Conservation (phyloP, 2,113 vertebrate species). For the Stegastes partitus region DNA sequence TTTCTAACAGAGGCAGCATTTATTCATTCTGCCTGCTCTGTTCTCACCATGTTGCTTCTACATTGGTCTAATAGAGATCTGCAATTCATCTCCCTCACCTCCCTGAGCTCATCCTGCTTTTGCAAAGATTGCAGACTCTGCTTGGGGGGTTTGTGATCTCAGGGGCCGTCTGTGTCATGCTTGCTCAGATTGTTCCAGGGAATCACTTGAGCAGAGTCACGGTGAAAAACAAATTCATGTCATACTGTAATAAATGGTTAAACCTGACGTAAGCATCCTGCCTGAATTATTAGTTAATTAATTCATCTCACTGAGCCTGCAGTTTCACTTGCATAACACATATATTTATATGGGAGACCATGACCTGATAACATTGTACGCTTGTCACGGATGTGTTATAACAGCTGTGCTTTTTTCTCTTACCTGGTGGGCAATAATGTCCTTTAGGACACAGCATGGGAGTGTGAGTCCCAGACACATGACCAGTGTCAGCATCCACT, state of each 20-base stretch:
- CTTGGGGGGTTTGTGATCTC: not conserved
- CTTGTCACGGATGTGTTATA: slow-evolving; percentile 12
- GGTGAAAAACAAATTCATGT: not conserved
- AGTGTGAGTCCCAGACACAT: slow-evolving; percentile 67
- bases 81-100: no score
- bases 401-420: not conserved
- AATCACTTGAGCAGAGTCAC: no score
- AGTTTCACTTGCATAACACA: slow-evolving; percentile 4
- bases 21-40: no score
- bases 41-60: no score
- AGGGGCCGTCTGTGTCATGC: not conserved
- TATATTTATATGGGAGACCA: slow-evolving; percentile 8
- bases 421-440: slow-evolving; percentile 86
- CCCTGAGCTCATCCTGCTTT: not conserved
- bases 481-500: slow-evolving; percentile 59
- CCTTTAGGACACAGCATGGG: slow-evolving; percentile 83
- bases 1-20: no score
- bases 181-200: not conserved
- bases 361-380: slow-evolving; percentile 5
- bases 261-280: no score
- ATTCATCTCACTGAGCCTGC: not conserved
- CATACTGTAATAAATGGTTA: not conserved
- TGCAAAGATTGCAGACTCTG: no score
- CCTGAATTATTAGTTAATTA: not conserved
- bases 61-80: no score